Base-by-base conservation (phyloP, 2,888 invertebrate genomes). In the Tineola bisselliella region DNA sequence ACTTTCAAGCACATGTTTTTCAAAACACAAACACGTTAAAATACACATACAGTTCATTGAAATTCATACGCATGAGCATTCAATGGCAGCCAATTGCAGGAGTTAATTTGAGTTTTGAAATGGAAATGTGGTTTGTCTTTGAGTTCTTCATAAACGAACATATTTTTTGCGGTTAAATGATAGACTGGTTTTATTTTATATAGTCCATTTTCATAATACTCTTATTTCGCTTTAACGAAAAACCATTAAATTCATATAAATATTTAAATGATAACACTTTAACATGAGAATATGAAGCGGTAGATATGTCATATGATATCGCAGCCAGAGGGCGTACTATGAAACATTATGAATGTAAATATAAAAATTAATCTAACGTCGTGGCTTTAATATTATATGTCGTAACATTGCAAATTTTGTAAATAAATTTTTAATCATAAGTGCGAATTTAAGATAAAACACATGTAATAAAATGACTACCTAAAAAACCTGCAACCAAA, bases 1-100 rank as follows among this genome's bases (percentile, higher is more conserved):
- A 58, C 58, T 58, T 58, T 33, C 15, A n/a, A 58, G 33, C 58
- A 58, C 13, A 58, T 58, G 58, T 58, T 58, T 58, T 58, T 58
- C 58, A 58, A 58, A 58, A 58, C 33, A 58, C 58, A 58, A 58
- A 58, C 58, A 58, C 30, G 57, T 57, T 57, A 4, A 8, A 30
- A 54, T n/a, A n/a, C n/a, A n/a, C n/a, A 11, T 54, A 10, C 33
- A 15, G 58, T 2, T 58, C 58, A 58, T 58, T 15, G 33, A 58
- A 58, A 58, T 58, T 58, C 58, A 58, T 58, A 31, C 33, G 18
- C 18, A 25, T 54, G 54, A 25, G 25, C 54, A 18, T 54, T 25
- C 54, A 25, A 12, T 54, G n/a, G 19, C 11, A 54, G 54, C 25
- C 25, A 25, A 54, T 54, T 54, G 25, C 8, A 13, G 17, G 48